Evolutionary conservation across 2,888 invertebrate genomes (phyloP).

Genomic region (Pharmacophagus antenor): DNA sequence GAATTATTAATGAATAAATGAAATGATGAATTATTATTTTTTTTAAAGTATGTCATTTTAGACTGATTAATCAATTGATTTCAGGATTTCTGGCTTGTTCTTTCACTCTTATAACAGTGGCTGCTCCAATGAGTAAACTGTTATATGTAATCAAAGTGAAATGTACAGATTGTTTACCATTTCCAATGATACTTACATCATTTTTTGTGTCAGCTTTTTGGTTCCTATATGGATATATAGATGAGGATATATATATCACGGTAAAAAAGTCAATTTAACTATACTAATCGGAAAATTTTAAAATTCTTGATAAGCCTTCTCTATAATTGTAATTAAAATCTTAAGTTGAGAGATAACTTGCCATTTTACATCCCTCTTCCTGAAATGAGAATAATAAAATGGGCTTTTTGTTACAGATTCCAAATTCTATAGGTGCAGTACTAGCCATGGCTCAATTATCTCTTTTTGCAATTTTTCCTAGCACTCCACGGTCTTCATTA

Average conservation of each 20-base stretch:
- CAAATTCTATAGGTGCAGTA: conserved; percentile 89
- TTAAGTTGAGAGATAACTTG: not conserved
- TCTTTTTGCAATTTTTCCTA: conserved; percentile 88
- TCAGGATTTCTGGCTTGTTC: conserved; percentile 84
- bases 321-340: not conserved
- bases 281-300: not conserved
- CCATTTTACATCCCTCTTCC: not conserved
- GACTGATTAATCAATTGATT: no score
- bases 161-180: conserved; percentile 92
- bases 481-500: conserved; percentile 43
- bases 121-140: conserved; percentile 89
- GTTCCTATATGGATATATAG: conserved; percentile 90
- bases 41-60: no score
- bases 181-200: conserved; percentile 91
- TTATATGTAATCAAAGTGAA: conserved; percentile 89
- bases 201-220: conserved; percentile 91
- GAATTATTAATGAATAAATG: no score
- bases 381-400: conserved; percentile 5
- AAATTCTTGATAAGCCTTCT: not conserved
- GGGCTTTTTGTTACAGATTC: conserved; percentile 80
- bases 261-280: conserved; percentile 62
- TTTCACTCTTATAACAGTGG: conserved; percentile 89
- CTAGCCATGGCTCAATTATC: conserved; percentile 87
- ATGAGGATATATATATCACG: conserved; percentile 89
- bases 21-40: no score